Conservation (phyloP, 2,113 vertebrate genomes). For the Scopus umbretta region DNA sequence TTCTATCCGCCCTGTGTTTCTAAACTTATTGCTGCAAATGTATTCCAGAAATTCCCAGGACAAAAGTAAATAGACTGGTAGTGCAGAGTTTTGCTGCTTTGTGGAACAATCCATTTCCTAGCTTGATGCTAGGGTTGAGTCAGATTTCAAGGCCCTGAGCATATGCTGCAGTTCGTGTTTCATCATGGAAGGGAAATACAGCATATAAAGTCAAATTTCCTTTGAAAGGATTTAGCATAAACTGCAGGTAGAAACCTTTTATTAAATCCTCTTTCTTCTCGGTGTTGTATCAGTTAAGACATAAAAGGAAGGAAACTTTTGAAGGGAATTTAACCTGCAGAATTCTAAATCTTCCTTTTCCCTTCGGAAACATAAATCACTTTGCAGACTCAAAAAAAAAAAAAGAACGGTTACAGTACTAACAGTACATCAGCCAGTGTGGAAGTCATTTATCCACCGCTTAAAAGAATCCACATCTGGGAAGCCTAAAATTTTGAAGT, state of each 20-base stretch:
- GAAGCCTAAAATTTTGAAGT: not conserved
- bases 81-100: not conserved
- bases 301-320: not conserved
- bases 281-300: not conserved
- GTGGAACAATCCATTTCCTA: not conserved
- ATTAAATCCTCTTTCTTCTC: not conserved
- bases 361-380: not conserved
- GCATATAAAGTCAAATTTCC: not conserved
- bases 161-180: not conserved
- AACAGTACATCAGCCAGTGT: not conserved
- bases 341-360: not conserved
- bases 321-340: not conserved
- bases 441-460: not conserved
- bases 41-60: not conserved
- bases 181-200: not conserved
- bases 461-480: not conserved
- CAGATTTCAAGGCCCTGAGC: not conserved
- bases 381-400: not conserved
- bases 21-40: not conserved
- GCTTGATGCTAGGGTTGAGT: not conserved
- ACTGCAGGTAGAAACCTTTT: not conserved
- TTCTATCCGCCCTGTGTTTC: not conserved
- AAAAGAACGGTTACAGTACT: not conserved
- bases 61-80: not conserved
- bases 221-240: slow-evolving; percentile 5